A percentile compares a stretch with the other conserved stretches of the same genome.
Conservation (phyloP, 1,140 invertebrate genomes). For the Manduca sexta region DNA sequence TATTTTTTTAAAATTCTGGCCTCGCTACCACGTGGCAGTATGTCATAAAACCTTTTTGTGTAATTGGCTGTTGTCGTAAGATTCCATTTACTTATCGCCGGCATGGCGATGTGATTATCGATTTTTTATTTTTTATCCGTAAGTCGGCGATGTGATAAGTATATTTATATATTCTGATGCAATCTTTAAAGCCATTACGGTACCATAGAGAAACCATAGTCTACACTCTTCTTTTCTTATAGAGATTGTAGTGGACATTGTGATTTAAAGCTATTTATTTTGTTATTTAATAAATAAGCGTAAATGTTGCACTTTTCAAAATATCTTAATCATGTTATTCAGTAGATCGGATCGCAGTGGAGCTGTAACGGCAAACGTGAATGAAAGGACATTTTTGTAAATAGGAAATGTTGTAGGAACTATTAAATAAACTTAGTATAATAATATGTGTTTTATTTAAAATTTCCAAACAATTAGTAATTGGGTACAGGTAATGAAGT, state of each 20-base stretch:
- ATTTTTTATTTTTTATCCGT: too few relatives aligned
- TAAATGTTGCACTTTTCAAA: conserved; percentile 26
- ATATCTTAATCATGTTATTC: conserved; percentile 15
- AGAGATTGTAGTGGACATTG: conserved; percentile 35
- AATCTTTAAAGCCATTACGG: too few relatives aligned
- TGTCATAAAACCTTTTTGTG: too few relatives aligned
- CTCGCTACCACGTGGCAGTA: too few relatives aligned
- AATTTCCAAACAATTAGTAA: conserved; percentile 13
- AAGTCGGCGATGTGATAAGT: too few relatives aligned
- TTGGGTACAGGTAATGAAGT: conserved; percentile 23
- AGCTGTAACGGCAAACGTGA: conserved; percentile 5
- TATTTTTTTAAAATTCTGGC: too few relatives aligned
- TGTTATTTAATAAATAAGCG: conserved; percentile 42
- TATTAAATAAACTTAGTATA: conserved; percentile 64
- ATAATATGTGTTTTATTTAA: conserved; percentile 55
- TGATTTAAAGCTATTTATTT: conserved; percentile 54
- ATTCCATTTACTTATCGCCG: too few relatives aligned
- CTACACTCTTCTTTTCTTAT: too few relatives aligned
- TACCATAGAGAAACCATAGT: too few relatives aligned
- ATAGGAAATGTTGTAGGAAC: conserved; percentile 53
- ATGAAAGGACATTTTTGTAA: conserved; percentile 57
- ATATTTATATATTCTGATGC: too few relatives aligned
- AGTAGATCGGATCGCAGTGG: conserved; percentile 5
- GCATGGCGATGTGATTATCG: too few relatives aligned
- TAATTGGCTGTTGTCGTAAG: too few relatives aligned